Evolutionary conservation across 2,888 invertebrate genomes (phyloP).

Genomic region (Dusona sp.): DNA sequence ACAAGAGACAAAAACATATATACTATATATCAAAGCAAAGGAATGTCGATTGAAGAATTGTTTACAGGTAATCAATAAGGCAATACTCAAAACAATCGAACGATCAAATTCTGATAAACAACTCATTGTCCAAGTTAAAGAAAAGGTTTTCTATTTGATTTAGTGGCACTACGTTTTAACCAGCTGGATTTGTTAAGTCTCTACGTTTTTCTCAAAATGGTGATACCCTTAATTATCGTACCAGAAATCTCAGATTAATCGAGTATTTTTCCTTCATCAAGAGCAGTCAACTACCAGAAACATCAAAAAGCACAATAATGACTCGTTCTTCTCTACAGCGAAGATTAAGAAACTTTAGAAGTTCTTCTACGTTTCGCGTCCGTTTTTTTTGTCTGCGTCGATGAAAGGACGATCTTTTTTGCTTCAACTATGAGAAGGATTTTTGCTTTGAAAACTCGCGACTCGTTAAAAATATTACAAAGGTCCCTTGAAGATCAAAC

Average conservation of each 20-base stretch:
- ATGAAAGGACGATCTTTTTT: slow-evolving; percentile 6
- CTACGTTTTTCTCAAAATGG: neutral
- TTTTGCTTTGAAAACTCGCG: neutral
- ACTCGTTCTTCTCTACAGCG: neutral
- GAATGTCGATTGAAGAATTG: neutral
- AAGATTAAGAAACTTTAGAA: neutral
- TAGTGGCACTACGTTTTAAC: neutral
- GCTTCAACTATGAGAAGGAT: neutral
- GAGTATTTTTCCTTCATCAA: neutral
- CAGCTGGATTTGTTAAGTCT: neutral
- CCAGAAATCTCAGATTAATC: neutral
- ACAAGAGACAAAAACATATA: neutral
- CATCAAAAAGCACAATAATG: slow-evolving; percentile 3
- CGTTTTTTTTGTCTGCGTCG: neutral
- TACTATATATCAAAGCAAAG: neutral
- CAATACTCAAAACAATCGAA: neutral
- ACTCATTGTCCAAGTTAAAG: neutral
- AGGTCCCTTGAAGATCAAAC: neutral
- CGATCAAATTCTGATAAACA: no score
- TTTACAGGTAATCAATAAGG: no score
- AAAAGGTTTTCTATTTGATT: neutral
- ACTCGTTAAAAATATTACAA: slow-evolving; percentile 11
- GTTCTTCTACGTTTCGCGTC: neutral
- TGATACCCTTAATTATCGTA: slow-evolving; percentile 4
- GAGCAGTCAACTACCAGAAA: neutral